phyloP scores from a whole-genome alignment of 1,140 invertebrate genomes.

The Ptiloglossa arizonensis region DNA sequence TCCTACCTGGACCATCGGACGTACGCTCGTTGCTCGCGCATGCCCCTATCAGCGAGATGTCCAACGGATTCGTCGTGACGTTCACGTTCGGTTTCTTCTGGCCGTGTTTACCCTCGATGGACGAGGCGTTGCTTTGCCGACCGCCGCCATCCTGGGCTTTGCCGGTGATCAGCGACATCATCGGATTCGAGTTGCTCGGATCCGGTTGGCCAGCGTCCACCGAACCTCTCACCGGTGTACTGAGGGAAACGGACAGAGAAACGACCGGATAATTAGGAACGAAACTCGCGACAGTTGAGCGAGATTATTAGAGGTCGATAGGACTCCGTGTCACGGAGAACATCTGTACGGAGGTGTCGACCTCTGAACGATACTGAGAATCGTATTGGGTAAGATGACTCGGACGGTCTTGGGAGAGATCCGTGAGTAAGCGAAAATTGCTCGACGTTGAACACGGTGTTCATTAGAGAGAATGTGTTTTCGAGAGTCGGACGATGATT shows the following conservation, averaged over 20 bases:
- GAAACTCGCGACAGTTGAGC: no score
- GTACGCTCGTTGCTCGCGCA: slow-evolving; percentile 57
- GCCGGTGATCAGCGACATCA: slow-evolving; percentile 66
- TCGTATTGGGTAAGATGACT: no score
- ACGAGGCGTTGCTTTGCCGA: slow-evolving; percentile 43
- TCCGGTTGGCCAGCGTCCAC: slow-evolving; percentile 80
- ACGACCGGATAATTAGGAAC: background rate
- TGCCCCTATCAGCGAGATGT: slow-evolving; percentile 75
- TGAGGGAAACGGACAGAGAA: slow-evolving; percentile 25
- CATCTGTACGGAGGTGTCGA: no score
- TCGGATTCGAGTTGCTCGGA: slow-evolving; percentile 68
- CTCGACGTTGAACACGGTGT: no score
- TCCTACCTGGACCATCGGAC: slow-evolving; percentile 62
- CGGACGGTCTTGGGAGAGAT: no score
- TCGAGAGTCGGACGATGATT: no score
- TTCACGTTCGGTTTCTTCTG: slow-evolving; percentile 83
- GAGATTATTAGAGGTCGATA: no score
- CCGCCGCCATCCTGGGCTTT: slow-evolving; percentile 70
- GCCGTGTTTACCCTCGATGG: slow-evolving; percentile 41
- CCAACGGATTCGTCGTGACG: slow-evolving; percentile 85
- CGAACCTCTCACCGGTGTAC: slow-evolving; percentile 79
- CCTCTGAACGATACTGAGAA: no score
- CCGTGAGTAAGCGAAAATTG: no score
- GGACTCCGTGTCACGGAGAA: no score
- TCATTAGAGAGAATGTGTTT: no score